These are phyloP conservation scores for Leguminivora glycinivorella DNA, from an alignment of 1,140 invertebrate species.

Conservation along the genomic window DNA sequence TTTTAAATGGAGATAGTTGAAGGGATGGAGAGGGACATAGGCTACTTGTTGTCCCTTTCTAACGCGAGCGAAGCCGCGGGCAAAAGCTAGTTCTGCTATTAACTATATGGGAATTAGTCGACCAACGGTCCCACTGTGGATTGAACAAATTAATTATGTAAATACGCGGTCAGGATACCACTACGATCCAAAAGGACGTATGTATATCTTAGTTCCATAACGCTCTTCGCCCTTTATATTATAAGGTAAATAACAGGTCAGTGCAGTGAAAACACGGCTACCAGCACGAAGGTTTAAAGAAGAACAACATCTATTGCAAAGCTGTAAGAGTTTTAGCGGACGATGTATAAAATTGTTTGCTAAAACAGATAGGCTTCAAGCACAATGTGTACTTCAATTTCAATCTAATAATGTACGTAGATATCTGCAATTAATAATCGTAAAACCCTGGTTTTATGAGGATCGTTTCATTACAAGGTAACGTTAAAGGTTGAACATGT, in stretches of 20 bases:
- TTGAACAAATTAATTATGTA: slow-evolving; percentile 25
- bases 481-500: background rate
- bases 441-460: slow-evolving; percentile 14
- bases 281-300: background rate
- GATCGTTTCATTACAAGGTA: background rate
- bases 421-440: slow-evolving; percentile 20
- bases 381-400: slow-evolving; percentile 18
- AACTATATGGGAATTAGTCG: too few species aligned
- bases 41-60: too few species aligned
- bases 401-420: slow-evolving; percentile 27
- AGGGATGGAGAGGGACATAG: too few species aligned
- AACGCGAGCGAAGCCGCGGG: too few species aligned
- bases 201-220: background rate
- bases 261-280: background rate
- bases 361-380: slow-evolving; percentile 1
- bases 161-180: background rate
- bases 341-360: background rate
- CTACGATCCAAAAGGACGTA: background rate
- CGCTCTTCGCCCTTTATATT: background rate
- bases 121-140: background rate
- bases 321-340: background rate
- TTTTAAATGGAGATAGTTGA: too few species aligned
- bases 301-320: background rate
- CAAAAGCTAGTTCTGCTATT: too few species aligned
- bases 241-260: background rate